Evolutionary conservation across 2,888 invertebrate species (phyloP).

Genomic region (Neria commutata): DNA sequence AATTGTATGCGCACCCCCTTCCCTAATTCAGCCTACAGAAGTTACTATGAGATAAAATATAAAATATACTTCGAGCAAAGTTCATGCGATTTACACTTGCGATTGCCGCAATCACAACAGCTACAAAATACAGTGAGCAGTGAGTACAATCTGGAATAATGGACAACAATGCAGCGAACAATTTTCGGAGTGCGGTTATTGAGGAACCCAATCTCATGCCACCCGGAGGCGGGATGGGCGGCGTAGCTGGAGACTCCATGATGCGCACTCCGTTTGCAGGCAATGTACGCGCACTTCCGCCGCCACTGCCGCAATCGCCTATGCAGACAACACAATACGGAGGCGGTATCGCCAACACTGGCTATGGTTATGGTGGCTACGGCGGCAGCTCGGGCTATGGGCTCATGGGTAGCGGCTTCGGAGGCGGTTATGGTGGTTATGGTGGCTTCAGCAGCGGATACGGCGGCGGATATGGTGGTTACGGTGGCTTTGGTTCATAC

Average conservation of each 20-base stretch:
- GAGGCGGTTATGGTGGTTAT: slow-evolving; percentile 32
- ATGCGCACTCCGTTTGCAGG: slow-evolving; percentile 53
- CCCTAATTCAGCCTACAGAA: too few relatives aligned
- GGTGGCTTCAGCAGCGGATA: slow-evolving; percentile 43
- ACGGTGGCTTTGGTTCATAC: slow-evolving; percentile 40
- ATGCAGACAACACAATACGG: slow-evolving; percentile 27
- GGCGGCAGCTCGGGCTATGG: slow-evolving; percentile 26
- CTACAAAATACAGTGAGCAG: background rate
- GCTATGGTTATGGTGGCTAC: slow-evolving; percentile 46
- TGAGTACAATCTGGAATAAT: background rate
- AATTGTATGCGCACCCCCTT: too few relatives aligned
- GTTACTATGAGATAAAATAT: too few relatives aligned
- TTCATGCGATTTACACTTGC: background rate
- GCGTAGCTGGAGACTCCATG: slow-evolving; percentile 27
- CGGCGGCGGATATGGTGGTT: slow-evolving; percentile 44
- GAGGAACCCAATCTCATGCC: slow-evolving; percentile 48
- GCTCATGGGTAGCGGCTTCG: slow-evolving; percentile 24
- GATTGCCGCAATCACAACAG: background rate
- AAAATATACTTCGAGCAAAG: slow-evolving; percentile 11
- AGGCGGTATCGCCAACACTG: slow-evolving; percentile 16
- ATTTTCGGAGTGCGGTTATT: slow-evolving; percentile 51
- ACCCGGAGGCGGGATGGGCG: slow-evolving; percentile 22
- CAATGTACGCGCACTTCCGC: slow-evolving; percentile 47
- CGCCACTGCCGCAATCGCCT: slow-evolving; percentile 41
- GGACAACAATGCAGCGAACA: slow-evolving; percentile 21